Percentiles rank a stretch among this genome's conserved stretches.
phyloP scores from a whole-genome alignment of 1,140 invertebrate genomes.

The Muscidifurax raptorellus region DNA sequence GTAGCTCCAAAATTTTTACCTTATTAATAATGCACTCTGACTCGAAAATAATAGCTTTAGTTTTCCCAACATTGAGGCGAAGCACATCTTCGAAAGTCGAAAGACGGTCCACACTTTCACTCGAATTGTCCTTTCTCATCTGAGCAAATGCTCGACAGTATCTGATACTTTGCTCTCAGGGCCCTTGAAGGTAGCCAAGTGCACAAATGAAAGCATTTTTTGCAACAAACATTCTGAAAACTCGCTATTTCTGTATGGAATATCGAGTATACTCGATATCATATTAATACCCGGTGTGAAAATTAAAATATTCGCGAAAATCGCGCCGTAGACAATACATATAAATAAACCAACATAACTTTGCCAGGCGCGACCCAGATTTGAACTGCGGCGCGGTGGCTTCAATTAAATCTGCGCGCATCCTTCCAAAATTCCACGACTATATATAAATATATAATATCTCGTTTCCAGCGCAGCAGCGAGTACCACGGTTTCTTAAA shows the following conservation, averaged over 20 bases:
- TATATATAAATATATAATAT: neutral
- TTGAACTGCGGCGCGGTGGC: neutral
- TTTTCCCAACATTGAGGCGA: no score
- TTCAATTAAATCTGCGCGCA: neutral
- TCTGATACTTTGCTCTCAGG: no score
- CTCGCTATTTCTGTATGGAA: neutral
- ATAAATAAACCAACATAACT: neutral
- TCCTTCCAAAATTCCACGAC: neutral
- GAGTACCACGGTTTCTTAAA: neutral
- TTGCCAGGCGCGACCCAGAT: neutral
- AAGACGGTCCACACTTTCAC: no score
- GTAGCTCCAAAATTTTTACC: no score
- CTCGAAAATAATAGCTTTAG: no score
- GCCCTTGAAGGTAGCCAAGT: no score
- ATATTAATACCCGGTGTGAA: neutral
- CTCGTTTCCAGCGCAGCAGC: neutral
- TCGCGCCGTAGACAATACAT: neutral
- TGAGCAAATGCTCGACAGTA: no score
- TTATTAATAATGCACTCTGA: no score
- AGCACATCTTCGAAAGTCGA: no score
- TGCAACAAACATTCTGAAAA: neutral
- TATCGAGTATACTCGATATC: neutral
- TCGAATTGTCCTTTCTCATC: no score
- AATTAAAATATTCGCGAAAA: neutral
- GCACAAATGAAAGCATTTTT: no score